These are phyloP conservation scores for Belgica antarctica DNA, from an alignment of 2,888 invertebrate genomes.

Conservation along the genomic window DNA sequence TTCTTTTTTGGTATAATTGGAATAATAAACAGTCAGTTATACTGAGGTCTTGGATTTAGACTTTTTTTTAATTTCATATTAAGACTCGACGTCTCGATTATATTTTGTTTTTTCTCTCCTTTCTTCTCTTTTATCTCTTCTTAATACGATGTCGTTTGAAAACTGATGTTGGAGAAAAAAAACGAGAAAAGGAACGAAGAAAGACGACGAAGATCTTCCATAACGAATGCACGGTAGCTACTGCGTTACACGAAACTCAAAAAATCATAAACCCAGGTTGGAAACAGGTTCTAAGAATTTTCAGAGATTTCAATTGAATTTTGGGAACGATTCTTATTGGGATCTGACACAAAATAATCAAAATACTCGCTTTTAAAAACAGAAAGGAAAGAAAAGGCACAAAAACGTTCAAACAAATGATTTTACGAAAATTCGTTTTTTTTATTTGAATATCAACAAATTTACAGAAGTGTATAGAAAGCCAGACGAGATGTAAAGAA, in stretches of 20 bases:
- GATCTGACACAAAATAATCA: neutral
- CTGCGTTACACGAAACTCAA: constrained; percentile 32
- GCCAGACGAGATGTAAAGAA: neutral
- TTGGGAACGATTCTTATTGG: neutral
- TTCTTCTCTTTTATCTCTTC: constrained; percentile 20
- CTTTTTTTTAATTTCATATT: constrained; percentile 28
- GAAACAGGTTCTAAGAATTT: neutral
- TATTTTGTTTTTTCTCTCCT: constrained; percentile 26
- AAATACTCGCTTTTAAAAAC: neutral
- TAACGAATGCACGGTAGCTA: constrained; percentile 37
- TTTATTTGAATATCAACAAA: constrained; percentile 6
- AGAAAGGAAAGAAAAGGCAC: neutral
- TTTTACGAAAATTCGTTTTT: constrained; percentile 4
- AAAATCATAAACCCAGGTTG: constrained; percentile 4
- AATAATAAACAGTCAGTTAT: constrained; percentile 37
- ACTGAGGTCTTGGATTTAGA: no score
- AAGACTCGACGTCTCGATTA: constrained; percentile 31
- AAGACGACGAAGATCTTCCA: constrained; percentile 32
- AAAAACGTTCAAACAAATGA: constrained; percentile 8
- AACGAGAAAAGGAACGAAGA: no score
- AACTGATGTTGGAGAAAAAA: constrained; percentile 1
- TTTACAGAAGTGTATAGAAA: neutral
- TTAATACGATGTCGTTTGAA: constrained; percentile 6
- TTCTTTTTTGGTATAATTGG: constrained; percentile 27
- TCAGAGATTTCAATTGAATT: neutral